A percentile compares a stretch with the other conserved stretches of the same genome.
These are phyloP conservation scores for Malaclemys terrapin DNA, from an alignment of 2,113 vertebrate species.

Conservation along the genomic window DNA sequence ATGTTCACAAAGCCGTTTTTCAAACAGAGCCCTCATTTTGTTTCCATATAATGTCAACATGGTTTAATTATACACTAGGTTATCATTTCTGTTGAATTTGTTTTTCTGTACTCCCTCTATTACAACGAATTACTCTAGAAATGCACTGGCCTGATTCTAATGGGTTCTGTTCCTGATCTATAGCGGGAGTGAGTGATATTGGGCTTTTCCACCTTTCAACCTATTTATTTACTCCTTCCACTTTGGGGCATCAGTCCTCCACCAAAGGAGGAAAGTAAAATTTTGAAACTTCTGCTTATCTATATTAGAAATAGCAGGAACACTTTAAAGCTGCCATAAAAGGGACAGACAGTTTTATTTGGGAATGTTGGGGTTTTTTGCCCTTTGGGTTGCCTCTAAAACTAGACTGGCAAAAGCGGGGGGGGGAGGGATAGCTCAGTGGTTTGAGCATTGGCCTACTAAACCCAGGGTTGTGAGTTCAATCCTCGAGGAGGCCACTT, in stretches of 20 bases:
- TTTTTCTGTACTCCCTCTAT: not conserved
- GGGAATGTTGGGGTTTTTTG: not conserved
- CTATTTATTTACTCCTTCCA: not conserved
- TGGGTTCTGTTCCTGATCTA: not conserved
- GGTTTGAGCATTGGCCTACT: too few relatives aligned
- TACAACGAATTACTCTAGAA: not conserved
- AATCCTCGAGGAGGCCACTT: too few relatives aligned
- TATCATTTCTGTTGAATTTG: not conserved
- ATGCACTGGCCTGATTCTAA: not conserved
- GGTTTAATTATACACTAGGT: not conserved
- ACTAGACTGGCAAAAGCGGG: not conserved
- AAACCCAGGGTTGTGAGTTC: too few relatives aligned
- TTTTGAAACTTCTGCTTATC: not conserved
- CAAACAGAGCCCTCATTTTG: not conserved
- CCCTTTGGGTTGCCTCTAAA: not conserved
- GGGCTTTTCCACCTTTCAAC: not conserved
- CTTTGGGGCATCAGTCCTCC: not conserved
- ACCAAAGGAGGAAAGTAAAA: not conserved
- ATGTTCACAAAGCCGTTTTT: not conserved
- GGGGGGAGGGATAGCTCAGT: too few relatives aligned
- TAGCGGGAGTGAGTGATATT: not conserved
- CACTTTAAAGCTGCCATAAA: not conserved
- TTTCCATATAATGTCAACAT: not conserved
- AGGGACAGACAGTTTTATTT: not conserved
- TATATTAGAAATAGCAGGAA: not conserved